Conservation (phyloP, 2,113 vertebrate species). For the Xyrauchen texanus region DNA sequence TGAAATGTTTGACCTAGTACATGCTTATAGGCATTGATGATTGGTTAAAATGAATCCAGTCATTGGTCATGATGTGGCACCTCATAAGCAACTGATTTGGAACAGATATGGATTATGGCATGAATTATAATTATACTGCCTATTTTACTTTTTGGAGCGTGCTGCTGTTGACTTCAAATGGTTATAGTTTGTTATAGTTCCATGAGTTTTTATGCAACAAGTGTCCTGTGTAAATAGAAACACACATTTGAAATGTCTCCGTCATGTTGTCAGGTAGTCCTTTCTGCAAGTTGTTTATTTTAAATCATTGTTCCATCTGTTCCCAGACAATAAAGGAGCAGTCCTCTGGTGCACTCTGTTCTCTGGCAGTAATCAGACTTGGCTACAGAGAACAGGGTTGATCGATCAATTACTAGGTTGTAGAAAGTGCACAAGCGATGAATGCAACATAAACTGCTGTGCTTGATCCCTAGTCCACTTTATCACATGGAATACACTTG, state of each 20-base stretch:
- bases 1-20: too few relatives aligned
- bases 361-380: conserved; percentile 5
- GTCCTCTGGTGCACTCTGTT: neutral
- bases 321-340: conserved; percentile 12
- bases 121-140: too few relatives aligned
- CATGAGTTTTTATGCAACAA: neutral
- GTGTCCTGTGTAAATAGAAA: neutral
- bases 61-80: too few relatives aligned
- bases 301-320: conserved; percentile 21
- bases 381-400: conserved; percentile 1
- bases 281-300: conserved; percentile 19
- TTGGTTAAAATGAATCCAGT: too few relatives aligned
- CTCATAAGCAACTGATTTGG: too few relatives aligned
- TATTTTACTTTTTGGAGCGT: too few relatives aligned
- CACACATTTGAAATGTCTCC: neutral
- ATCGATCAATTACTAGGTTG: conserved; percentile 34
- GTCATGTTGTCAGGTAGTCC: conserved; percentile 9
- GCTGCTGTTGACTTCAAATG: too few relatives aligned
- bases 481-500: conserved; percentile 31
- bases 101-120: too few relatives aligned
- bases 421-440: conserved; percentile 38
- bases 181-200: too few relatives aligned
- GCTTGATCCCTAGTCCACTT: conserved; percentile 10
- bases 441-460: conserved; percentile 18
- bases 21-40: too few relatives aligned